Evolutionary conservation across 2,113 vertebrate species (phyloP).

Genomic region (Scopus umbretta): DNA sequence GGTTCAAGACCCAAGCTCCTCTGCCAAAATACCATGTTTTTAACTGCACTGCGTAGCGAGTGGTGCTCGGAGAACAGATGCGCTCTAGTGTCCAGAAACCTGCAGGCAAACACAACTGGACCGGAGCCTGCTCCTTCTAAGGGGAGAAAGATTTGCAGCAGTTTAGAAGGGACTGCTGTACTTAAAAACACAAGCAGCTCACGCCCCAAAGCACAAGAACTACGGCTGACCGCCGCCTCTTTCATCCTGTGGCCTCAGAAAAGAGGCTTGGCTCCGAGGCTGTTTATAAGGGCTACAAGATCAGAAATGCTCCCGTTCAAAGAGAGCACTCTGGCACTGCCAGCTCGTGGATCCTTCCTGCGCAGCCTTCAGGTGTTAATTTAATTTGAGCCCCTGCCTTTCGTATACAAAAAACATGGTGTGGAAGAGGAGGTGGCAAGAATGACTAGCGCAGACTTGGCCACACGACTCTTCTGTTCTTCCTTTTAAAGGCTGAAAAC

Average conservation of each 20-base stretch:
- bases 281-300: neutral
- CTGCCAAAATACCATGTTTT: accelerated
- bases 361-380: neutral
- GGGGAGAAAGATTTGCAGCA: neutral
- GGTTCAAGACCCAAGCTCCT: neutral
- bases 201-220: too few relatives aligned
- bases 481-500: neutral
- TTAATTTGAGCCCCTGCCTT: neutral
- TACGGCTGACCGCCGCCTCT: accelerated
- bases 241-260: neutral
- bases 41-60: accelerated
- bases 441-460: neutral
- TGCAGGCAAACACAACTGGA: accelerated
- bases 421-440: neutral
- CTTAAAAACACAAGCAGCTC: neutral
- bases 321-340: neutral
- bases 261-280: neutral
- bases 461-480: neutral
- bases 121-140: neutral
- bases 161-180: neutral
- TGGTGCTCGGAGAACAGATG: accelerated
- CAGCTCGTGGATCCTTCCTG: neutral
- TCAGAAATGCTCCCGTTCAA: neutral
- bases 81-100: accelerated
- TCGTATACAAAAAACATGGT: neutral